A percentile compares a stretch with the other conserved stretches of the same genome.
phyloP scores from a whole-genome alignment of 1,140 invertebrate genomes.

The Carposina sasakii region DNA sequence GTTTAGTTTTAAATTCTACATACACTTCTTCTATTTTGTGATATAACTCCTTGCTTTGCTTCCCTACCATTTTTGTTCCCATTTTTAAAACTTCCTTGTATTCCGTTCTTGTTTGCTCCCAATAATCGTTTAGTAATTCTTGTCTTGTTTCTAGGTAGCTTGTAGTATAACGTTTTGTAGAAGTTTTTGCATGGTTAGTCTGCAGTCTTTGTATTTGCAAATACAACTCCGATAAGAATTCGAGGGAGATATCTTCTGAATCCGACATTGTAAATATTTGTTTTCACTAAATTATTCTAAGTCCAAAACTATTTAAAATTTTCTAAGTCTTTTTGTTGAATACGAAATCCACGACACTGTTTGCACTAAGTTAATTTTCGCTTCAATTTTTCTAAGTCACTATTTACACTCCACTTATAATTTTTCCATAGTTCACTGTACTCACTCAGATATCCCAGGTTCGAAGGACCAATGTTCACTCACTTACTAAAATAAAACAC shows the following conservation, averaged over 20 bases:
- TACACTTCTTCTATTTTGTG: background rate
- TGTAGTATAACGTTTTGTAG: background rate
- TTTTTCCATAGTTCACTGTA: too few relatives aligned
- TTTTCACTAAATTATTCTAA: too few relatives aligned
- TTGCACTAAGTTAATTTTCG: too few relatives aligned
- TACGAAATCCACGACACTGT: too few relatives aligned
- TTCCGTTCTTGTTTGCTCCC: background rate
- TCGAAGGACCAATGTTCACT: constrained; percentile 1
- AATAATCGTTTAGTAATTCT: background rate
- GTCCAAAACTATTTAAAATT: background rate
- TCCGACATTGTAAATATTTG: background rate
- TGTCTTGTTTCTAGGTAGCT: background rate
- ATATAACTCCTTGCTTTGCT: background rate
- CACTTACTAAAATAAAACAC: too few relatives aligned
- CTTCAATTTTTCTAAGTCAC: too few relatives aligned
- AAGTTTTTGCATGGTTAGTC: background rate
- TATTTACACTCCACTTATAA: too few relatives aligned
- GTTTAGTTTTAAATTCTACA: background rate
- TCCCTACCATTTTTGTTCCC: background rate
- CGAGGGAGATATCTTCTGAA: background rate
- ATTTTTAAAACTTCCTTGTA: background rate
- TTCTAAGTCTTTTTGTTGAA: background rate
- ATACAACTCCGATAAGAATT: background rate
- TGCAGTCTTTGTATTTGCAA: background rate
- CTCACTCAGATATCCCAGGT: too few relatives aligned